Percentiles rank a stretch among this genome's conserved stretches.
phyloP scores from a whole-genome alignment of 2,888 invertebrate species.

The Julus scanicus region DNA sequence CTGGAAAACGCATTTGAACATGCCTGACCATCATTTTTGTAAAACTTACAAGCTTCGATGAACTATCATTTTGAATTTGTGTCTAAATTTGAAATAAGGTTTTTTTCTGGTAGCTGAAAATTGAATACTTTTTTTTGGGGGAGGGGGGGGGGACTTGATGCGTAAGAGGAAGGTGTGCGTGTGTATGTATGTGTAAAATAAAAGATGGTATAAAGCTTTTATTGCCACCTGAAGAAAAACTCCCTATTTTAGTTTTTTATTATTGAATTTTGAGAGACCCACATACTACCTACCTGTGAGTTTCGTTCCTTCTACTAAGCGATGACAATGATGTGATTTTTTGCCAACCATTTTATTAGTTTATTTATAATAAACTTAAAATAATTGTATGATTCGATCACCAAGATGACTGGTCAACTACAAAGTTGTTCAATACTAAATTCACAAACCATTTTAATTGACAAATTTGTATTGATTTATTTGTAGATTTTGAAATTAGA shows the following conservation, averaged over 20 bases:
- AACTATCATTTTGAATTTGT: background rate
- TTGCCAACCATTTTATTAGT: background rate
- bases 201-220: background rate
- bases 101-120: background rate
- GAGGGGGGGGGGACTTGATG: background rate
- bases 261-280: background rate
- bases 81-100: background rate
- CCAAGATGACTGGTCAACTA: too few species aligned
- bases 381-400: too few species aligned
- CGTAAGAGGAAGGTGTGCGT: background rate
- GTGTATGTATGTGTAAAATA: background rate
- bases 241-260: background rate
- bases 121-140: background rate
- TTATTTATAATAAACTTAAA: too few species aligned
- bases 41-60: conserved; percentile 40
- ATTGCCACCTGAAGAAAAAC: background rate
- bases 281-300: background rate
- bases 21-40: conserved; percentile 38
- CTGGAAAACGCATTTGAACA: conserved; percentile 9
- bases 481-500: too few species aligned
- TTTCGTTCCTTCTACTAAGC: background rate
- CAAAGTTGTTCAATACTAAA: too few species aligned
- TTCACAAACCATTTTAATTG: too few species aligned
- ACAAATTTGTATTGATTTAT: too few species aligned
- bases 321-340: background rate